Percentiles rank a stretch among this genome's conserved stretches.
phyloP scores from a whole-genome alignment of 2,888 invertebrate species.

The Sylvicola cinctus region DNA sequence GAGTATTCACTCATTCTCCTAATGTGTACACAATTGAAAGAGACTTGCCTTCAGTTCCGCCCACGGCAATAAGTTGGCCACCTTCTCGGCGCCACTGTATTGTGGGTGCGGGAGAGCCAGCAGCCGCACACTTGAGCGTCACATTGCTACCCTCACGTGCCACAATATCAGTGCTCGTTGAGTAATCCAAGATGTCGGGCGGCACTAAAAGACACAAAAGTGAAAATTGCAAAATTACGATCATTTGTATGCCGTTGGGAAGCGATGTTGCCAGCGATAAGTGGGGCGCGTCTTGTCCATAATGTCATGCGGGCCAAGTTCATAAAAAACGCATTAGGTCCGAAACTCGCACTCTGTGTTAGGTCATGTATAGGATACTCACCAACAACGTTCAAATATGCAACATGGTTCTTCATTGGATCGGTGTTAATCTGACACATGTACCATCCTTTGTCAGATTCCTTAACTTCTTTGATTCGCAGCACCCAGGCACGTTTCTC shows the following conservation, averaged over 20 bases:
- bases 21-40: too few species aligned
- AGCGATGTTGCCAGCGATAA: too few species aligned
- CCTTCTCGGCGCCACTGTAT: slow-evolving; percentile 79
- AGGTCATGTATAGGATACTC: too few species aligned
- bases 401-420: slow-evolving; percentile 44
- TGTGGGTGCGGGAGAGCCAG: slow-evolving; percentile 67
- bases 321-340: too few species aligned
- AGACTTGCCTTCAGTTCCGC: slow-evolving; percentile 48
- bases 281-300: too few species aligned
- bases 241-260: too few species aligned
- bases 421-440: slow-evolving; percentile 27
- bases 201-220: slow-evolving; percentile 58
- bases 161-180: slow-evolving; percentile 68
- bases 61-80: slow-evolving; percentile 49
- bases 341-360: too few species aligned
- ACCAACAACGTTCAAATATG: slow-evolving; percentile 69
- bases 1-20: too few species aligned
- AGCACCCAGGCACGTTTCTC: slow-evolving; percentile 67
- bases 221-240: too few species aligned
- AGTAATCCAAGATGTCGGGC: slow-evolving; percentile 66
- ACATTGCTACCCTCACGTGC: slow-evolving; percentile 74
- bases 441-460: slow-evolving; percentile 59
- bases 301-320: too few species aligned
- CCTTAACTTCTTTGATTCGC: slow-evolving; percentile 56
- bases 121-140: slow-evolving; percentile 70